Evolutionary conservation across 2,888 invertebrate genomes (phyloP), one percentile per base, ranked within the genome.

Genomic region (Lissonota sp.): DNA sequence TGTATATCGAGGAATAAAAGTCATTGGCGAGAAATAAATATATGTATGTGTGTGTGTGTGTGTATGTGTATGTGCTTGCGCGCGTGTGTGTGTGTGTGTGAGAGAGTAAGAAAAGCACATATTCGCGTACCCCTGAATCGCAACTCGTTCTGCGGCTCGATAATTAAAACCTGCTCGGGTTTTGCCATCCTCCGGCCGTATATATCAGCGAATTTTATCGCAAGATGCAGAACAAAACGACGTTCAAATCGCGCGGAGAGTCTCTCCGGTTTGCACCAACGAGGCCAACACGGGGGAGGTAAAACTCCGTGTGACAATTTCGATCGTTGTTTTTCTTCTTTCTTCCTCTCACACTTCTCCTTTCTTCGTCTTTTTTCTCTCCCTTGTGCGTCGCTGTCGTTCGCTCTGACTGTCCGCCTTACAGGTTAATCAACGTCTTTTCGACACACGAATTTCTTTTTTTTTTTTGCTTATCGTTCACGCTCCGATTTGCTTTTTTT

Each of bases 71-170:
- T 5, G 5, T 7, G 5, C 42, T 42, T n/a, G n/a, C n/a, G n/a
- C n/a, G n/a, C n/a, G n/a, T n/a, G n/a, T n/a, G n/a, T n/a, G n/a
- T n/a, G n/a, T n/a, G 8, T 42, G 8, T 37, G 2, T 46, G 16
- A 6, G 63, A 42, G 1, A 64, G 49, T 10, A 62, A 37, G 40
- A 51, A 60, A 64, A 46, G n/a, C 53, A 40, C 40, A 16, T 44
- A 8, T 14, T 49, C 57, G 69, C 96, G 95, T 94, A 98, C 98
- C 98, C 95, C 95, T 95, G 94, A 98, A 98, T 94, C 96, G 96
- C 90, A 98, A 95, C 94, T 98, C 98, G 93, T 95, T 95, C 93
- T 96, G 95, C 89, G 98, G 98, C 91, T 97, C 97, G 95, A 98
- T 97, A 92, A 95, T 94, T 93, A 98, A 94, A 93, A 97, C 95